Evolutionary conservation across 2,113 vertebrate species (phyloP).

Genomic region (Alaudala cheleensis): DNA sequence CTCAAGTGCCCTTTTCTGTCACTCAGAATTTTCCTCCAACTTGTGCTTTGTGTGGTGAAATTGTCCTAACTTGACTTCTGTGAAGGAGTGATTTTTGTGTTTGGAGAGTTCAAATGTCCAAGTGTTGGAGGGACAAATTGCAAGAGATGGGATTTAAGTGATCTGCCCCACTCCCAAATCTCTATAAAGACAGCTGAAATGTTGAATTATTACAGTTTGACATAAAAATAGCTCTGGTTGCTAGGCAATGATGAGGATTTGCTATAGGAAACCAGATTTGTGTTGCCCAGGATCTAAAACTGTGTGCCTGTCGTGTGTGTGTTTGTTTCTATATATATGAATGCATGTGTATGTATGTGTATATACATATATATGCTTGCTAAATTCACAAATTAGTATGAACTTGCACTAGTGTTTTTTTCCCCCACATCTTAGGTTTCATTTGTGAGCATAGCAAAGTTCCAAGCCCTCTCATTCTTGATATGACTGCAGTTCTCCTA

Average conservation of each 20-base stretch:
- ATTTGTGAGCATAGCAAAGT: background rate
- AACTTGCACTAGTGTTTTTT: background rate
- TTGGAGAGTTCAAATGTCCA: background rate
- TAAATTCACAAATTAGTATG: background rate
- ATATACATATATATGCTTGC: background rate
- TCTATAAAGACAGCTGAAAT: background rate
- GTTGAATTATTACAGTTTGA: conserved; percentile 33
- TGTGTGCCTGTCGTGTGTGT: background rate
- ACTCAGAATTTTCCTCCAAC: background rate
- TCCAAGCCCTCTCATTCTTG: background rate
- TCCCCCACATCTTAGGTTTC: background rate
- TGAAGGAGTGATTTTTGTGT: background rate
- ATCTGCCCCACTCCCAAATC: background rate
- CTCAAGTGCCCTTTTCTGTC: background rate
- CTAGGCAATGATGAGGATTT: conserved; percentile 34
- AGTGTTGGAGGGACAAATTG: background rate
- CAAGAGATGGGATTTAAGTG: background rate
- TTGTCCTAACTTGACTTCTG: background rate
- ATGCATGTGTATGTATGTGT: background rate
- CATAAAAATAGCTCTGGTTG: conserved; percentile 59
- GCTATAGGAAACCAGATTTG: conserved; percentile 18
- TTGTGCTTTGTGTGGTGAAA: background rate
- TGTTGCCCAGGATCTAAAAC: conserved; percentile 34
- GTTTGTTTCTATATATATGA: background rate
- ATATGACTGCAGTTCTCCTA: background rate